These are phyloP conservation scores for Glaucopsyche alexis DNA, from an alignment of 2,888 invertebrate species.

Conservation along the genomic window DNA sequence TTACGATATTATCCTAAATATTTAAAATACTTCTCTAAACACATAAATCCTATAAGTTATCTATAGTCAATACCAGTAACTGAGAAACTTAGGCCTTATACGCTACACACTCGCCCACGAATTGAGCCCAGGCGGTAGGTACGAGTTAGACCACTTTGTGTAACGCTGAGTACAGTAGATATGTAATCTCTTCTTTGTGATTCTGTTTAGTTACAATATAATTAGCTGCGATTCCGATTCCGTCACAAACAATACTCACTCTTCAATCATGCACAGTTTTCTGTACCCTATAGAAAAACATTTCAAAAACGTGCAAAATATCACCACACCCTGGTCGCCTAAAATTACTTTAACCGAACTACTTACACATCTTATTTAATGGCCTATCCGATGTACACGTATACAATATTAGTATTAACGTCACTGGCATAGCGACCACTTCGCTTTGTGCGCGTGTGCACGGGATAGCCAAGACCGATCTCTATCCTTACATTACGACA, in stretches of 20 bases:
- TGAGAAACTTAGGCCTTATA: conserved; percentile 73
- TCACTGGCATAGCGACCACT: not conserved
- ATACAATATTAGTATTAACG: not conserved
- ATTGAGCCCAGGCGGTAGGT: conserved; percentile 56
- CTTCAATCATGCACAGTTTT: conserved; percentile 61
- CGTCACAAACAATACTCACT: conserved; percentile 57
- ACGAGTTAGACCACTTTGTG: conserved; percentile 48
- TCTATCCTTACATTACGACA: conserved; percentile 72
- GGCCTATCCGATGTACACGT: conserved; percentile 43
- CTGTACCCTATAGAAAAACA: conserved; percentile 75
- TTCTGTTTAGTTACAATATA: conserved; percentile 46
- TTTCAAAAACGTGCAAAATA: conserved; percentile 80
- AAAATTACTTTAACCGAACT: conserved; percentile 77
- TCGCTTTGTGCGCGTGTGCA: conserved; percentile 4
- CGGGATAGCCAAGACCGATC: conserved; percentile 53
- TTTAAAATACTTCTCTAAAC: conserved; percentile 80
- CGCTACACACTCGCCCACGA: conserved; percentile 65
- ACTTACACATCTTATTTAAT: conserved; percentile 69
- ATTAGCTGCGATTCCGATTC: conserved; percentile 60
- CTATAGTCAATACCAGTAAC: conserved; percentile 76
- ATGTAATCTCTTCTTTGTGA: conserved; percentile 65
- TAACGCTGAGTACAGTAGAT: conserved; percentile 70
- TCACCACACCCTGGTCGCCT: conserved; percentile 81
- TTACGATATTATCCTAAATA: conserved; percentile 75
- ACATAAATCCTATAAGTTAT: conserved; percentile 78